phyloP scores from a whole-genome alignment of 2,797 vertebrate genomes.

The Sparus aurata region DNA sequence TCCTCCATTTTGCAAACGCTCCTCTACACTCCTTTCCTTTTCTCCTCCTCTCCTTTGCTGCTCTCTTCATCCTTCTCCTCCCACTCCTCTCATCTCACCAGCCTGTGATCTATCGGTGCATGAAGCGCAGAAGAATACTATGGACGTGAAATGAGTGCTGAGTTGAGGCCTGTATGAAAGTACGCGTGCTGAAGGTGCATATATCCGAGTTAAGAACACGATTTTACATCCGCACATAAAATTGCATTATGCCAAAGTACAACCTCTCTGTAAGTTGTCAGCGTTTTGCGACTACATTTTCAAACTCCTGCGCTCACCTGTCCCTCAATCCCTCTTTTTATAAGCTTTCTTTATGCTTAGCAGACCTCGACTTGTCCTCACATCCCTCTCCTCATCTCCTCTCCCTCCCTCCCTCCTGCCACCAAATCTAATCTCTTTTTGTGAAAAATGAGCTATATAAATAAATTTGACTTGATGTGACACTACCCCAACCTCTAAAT shows the following conservation, averaged over 20 bases:
- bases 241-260: constrained; percentile 19
- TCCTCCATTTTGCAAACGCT: constrained; percentile 62
- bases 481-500: constrained; percentile 25
- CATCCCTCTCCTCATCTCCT: constrained; percentile 45
- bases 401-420: constrained; percentile 7
- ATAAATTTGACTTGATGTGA: constrained; percentile 42
- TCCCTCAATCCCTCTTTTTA: constrained; percentile 35
- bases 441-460: constrained; percentile 34
- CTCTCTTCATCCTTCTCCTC: constrained; percentile 51
- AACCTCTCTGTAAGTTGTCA: constrained; percentile 32
- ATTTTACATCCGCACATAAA: constrained; percentile 42
- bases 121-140: constrained; percentile 59
- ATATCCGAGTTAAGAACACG: constrained; percentile 30
- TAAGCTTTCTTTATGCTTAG: constrained; percentile 36
- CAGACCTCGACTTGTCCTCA: constrained; percentile 26
- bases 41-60: constrained; percentile 38
- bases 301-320: constrained; percentile 33
- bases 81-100: constrained; percentile 61
- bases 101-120: constrained; percentile 71
- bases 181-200: constrained; percentile 36
- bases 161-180: constrained; percentile 39
- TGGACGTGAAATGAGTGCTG: constrained; percentile 66
- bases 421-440: constrained; percentile 31
- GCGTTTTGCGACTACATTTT: constrained; percentile 41
- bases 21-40: constrained; percentile 19